A percentile compares a stretch with the other conserved stretches of the same genome.
These are phyloP conservation scores for Cyaniris semiargus DNA, from an alignment of 2,888 invertebrate species.

Conservation along the genomic window DNA sequence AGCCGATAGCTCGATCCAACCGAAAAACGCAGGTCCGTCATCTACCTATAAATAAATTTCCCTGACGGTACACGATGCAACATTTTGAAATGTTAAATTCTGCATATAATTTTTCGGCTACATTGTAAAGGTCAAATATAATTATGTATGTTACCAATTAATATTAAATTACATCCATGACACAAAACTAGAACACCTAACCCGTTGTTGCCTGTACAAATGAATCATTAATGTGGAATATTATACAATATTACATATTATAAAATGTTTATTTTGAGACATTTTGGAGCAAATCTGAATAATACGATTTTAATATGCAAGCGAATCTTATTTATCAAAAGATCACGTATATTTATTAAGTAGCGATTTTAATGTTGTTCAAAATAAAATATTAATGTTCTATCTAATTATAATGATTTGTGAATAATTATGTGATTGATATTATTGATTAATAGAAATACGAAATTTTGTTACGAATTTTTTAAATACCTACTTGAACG, in stretches of 20 bases:
- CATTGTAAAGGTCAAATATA: neutral
- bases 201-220: neutral
- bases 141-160: neutral
- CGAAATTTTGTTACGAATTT: neutral
- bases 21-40: no score
- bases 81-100: no score
- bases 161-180: neutral
- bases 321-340: neutral
- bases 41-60: no score
- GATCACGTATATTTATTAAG: neutral
- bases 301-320: neutral
- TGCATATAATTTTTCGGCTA: no score
- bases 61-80: no score
- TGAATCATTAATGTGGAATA: conserved; percentile 7
- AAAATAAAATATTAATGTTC: neutral
- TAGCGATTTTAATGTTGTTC: neutral
- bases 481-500: neutral
- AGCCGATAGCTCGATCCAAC: no score
- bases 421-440: neutral
- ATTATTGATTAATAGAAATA: no score
- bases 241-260: conserved; percentile 2
- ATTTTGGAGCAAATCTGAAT: neutral
- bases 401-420: neutral
- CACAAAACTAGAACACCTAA: neutral
- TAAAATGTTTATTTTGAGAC: neutral